phyloP scores from a whole-genome alignment of 2,797 vertebrate species.

The Falco novaeseelandiae region DNA sequence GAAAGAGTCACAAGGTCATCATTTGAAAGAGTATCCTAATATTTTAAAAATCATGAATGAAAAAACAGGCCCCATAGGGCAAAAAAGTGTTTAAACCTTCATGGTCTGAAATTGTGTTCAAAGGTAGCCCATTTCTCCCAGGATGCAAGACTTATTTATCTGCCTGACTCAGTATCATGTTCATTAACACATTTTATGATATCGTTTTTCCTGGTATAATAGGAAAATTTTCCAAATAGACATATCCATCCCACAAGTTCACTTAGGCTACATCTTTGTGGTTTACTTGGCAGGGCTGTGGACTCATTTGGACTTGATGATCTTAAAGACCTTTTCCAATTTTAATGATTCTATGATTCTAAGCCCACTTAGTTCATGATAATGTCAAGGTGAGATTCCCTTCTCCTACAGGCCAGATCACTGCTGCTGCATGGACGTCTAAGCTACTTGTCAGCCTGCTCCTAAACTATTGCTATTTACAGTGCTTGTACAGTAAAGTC shows the following conservation, averaged over 20 bases:
- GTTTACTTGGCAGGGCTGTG: not conserved
- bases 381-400: not conserved
- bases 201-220: not conserved
- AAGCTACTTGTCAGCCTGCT: not conserved
- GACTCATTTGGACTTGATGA: not conserved
- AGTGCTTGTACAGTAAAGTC: not conserved
- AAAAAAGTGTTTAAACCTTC: not conserved
- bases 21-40: not conserved
- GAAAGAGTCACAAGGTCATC: not conserved
- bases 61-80: not conserved
- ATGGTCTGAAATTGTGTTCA: not conserved
- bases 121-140: not conserved
- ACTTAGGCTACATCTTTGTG: not conserved
- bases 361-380: accelerated
- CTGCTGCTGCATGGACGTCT: not conserved
- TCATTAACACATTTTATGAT: not conserved
- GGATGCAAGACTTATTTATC: not conserved
- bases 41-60: not conserved
- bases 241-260: not conserved
- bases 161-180: not conserved
- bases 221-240: not conserved
- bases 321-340: not conserved
- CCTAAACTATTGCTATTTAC: not conserved
- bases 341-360: not conserved
- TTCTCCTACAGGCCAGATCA: not conserved